Base-by-base conservation (phyloP, 2,797 vertebrate species). In the Gobio occitaniae region DNA sequence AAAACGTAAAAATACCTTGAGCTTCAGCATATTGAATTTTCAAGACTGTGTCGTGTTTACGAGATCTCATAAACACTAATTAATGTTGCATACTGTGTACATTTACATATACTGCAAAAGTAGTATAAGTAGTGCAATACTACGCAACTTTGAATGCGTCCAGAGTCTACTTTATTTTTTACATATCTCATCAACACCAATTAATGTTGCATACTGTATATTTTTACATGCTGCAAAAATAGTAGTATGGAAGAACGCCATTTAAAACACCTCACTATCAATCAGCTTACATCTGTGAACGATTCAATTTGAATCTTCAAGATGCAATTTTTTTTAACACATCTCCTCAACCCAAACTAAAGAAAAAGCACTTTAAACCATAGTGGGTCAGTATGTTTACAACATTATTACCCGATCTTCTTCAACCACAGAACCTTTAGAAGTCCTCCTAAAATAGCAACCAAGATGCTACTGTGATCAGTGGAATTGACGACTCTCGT, bases 391-490 rank as follows among this genome's bases (percentile, higher is more conserved):
- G 63, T 80, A 6, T 54, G 48, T 16, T 56, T 78, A 8, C 19
- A 13, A 25, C 17, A 69, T 17, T 48, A 74, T 66, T 50, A 82
- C 15, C 32, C 3, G 1, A 76, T 63, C 21, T 50, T 32, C 32
- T 48, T 61, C 41, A 66, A 83, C 47, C 10, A 25, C 21, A 13
- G 21, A 19, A 69, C 2, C 25, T 63, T 70, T 38, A 6, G 8
- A 54, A 71, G 13, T 65, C 76, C 47, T 29, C 36, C 10, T 25
- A 69, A 86, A 82, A 77, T 16, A 82, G 38, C 56, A 84, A 21
- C 54, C 52, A n/a, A 59, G 32, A 79, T 0, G 6, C 29, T 52
- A 65, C 41, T 41, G 59, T 47, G 36, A 76, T 78, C 52, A 70
- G 21, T 29, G 36, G 25, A 65, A 44, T 38, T 44, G 50, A 59